A percentile compares a stretch with the other conserved stretches of the same genome.
These are phyloP conservation scores for Lycaon pictus DNA, from an alignment of 2,113 vertebrate genomes.

Conservation along the genomic window DNA sequence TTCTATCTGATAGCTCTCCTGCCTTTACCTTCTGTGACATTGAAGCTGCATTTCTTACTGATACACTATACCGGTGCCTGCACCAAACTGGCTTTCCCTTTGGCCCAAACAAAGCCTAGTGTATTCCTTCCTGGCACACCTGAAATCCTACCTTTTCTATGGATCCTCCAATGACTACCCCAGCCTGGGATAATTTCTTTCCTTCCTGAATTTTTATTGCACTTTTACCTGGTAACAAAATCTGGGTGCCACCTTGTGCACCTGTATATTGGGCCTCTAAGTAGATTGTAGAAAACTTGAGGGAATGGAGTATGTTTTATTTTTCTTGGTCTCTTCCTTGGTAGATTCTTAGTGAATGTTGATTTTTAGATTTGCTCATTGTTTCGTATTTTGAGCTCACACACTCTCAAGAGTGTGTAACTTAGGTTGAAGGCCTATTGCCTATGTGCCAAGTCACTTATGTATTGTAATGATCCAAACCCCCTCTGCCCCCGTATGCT, in stretches of 20 bases:
- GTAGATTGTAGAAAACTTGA: neutral
- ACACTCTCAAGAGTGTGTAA: neutral
- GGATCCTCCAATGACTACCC: neutral
- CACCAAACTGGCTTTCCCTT: neutral
- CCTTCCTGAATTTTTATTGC: neutral
- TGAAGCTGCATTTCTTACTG: neutral
- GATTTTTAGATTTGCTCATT: neutral
- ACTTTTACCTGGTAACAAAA: neutral
- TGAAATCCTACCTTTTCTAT: neutral
- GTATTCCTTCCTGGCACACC: neutral
- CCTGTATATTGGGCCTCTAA: neutral
- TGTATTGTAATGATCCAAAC: neutral
- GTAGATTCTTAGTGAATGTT: neutral
- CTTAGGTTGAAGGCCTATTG: neutral
- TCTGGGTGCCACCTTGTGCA: neutral
- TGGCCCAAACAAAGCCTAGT: neutral
- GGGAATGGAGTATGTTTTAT: neutral
- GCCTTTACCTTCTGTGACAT: neutral
- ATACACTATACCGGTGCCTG: neutral
- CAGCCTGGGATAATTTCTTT: neutral
- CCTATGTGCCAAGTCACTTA: neutral
- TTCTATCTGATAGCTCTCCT: neutral
- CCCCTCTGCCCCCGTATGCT: neutral
- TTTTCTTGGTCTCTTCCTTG: neutral
- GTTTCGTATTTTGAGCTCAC: neutral